Percentiles rank a stretch among this genome's conserved stretches.
Evolutionary conservation across 2,797 vertebrate species (phyloP).

Genomic region (Enteromius afrohamiltoni): DNA sequence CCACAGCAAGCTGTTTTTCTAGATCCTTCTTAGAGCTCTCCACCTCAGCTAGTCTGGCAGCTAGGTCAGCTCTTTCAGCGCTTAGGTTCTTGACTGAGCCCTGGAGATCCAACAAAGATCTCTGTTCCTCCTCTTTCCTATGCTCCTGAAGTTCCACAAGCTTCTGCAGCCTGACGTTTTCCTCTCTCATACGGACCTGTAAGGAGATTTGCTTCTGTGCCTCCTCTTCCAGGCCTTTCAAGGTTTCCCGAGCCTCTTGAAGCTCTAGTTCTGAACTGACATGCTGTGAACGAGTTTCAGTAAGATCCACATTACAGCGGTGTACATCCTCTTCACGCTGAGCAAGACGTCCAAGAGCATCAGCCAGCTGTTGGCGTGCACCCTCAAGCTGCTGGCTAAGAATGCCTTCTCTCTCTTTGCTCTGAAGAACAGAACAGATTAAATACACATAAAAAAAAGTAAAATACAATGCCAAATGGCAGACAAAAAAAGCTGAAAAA

Average conservation of each 20-base stretch:
- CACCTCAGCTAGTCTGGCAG: slow-evolving; percentile 80
- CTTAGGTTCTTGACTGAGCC: slow-evolving; percentile 81
- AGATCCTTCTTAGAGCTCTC: slow-evolving; percentile 81
- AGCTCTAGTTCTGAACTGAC: slow-evolving; percentile 84
- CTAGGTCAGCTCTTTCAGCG: slow-evolving; percentile 78
- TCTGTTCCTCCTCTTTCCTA: slow-evolving; percentile 78
- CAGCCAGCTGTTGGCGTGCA: slow-evolving; percentile 84
- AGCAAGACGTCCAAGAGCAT: slow-evolving; percentile 84
- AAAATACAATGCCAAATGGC: background rate
- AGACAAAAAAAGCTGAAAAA: too few relatives aligned
- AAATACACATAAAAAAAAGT: background rate
- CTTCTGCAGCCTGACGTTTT: slow-evolving; percentile 82
- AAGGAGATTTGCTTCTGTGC: slow-evolving; percentile 73
- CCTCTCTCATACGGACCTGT: slow-evolving; percentile 76
- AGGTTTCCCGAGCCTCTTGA: slow-evolving; percentile 77
- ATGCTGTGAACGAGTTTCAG: slow-evolving; percentile 78
- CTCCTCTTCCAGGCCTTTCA: slow-evolving; percentile 78
- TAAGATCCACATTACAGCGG: slow-evolving; percentile 83
- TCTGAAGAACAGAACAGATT: background rate
- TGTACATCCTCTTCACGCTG: slow-evolving; percentile 88
- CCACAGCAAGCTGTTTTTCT: slow-evolving; percentile 73
- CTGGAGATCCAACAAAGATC: slow-evolving; percentile 82
- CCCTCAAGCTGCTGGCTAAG: slow-evolving; percentile 87
- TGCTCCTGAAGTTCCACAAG: slow-evolving; percentile 70
- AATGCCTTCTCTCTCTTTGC: slow-evolving; percentile 83